Conservation (phyloP, 2,113 vertebrate genomes). For the Lophius piscatorius region DNA sequence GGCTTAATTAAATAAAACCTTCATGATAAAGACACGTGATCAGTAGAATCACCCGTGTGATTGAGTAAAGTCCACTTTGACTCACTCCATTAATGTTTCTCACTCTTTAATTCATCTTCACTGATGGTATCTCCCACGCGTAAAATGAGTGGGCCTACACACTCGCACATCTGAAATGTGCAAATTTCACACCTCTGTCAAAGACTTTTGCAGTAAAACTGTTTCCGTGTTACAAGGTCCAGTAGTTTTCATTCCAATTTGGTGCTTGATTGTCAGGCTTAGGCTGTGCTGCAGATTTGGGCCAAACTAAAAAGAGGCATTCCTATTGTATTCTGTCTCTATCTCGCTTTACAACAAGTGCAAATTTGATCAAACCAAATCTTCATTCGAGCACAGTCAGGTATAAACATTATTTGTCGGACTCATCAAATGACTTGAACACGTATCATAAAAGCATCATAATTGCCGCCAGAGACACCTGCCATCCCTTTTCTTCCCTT, state of each 20-base stretch:
- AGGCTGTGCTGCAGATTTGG: background rate
- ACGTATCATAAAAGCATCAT: background rate
- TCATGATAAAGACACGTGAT: conserved; percentile 49
- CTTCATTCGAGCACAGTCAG: background rate
- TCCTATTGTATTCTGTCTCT: background rate
- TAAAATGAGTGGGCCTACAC: conserved; percentile 2
- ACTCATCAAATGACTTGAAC: conserved; percentile 4
- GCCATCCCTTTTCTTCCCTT: background rate
- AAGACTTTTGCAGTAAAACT: conserved; percentile 5
- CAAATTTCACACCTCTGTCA: conserved; percentile 29
- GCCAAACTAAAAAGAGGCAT: background rate
- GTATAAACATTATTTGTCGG: background rate
- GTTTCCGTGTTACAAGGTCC: conserved; percentile 38
- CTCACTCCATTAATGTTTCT: conserved; percentile 5
- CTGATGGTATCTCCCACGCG: conserved; percentile 3
- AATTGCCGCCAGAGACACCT: conserved; percentile 1
- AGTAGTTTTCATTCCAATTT: conserved; percentile 28
- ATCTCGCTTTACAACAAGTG: background rate
- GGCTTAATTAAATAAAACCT: conserved; percentile 37
- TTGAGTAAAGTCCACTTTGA: conserved; percentile 28
- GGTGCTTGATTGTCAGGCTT: conserved; percentile 39
- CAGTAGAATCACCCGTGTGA: conserved; percentile 54
- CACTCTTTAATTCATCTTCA: background rate
- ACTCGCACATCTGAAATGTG: conserved; percentile 12
- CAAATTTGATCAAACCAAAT: background rate